Evolutionary conservation across 2,113 vertebrate genomes (phyloP), one percentile per base, ranked within the genome.

Genomic region (Uria lomvia): DNA sequence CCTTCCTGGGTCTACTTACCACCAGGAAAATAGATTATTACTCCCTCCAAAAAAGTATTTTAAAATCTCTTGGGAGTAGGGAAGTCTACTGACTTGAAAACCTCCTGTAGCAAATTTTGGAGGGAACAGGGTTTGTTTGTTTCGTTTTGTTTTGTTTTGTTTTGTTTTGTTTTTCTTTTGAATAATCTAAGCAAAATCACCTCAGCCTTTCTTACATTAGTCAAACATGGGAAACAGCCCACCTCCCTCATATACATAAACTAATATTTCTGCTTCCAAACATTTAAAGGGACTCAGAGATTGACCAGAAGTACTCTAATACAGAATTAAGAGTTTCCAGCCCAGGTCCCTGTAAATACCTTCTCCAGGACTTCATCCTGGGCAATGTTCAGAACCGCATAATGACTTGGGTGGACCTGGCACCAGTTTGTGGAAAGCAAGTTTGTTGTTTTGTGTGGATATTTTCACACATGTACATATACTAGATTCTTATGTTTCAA

Each of bases 71-170:
- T 29, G 4, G 36, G 21, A 78, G 29, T 24, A 76, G 16, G 12
- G 16, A 86, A 55, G 18, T 66, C n/a, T 82, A 11, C 16, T 36
- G 55, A 30, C 47, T 16, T 32, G 62, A 40, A 85, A 71, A 63
- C 22, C 2, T 78, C 17, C 58, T 43, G 20, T 38, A 81, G 77
- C 3, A 45, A 10, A 26, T 72, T 84, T 90, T 75, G 21, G 7
- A 71, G 9, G 9, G 7, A 34, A 6, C 0, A 1, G 13, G 6
- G 3, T 81, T 73, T 0, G 0, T 15, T 49, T 45, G 45, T 45
- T 15, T 49, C 19, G 45, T 45, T 45, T n/a, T 34, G 15, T 30
- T 55, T 40, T 40, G 40, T 40, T 40, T 27, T 15, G 45, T 53
- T 53, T 9, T 45, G 43, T 12, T 62, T 65, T 50, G 60, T 75